Percentiles rank a stretch among this genome's conserved stretches.
These are phyloP conservation scores for Motacilla alba DNA, from an alignment of 2,113 vertebrate genomes.

Conservation along the genomic window DNA sequence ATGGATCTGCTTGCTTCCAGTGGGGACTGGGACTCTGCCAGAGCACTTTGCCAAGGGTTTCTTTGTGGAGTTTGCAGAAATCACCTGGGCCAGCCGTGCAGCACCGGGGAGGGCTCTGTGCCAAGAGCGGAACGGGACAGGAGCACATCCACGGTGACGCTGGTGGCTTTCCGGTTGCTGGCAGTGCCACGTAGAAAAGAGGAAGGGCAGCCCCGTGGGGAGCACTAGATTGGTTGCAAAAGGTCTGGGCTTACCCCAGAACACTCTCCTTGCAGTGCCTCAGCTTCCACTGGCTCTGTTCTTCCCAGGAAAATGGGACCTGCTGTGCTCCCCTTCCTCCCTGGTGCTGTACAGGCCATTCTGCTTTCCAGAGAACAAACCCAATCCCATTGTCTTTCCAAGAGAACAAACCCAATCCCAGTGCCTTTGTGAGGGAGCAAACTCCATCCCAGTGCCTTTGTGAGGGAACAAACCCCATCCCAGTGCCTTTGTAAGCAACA, in stretches of 20 bases:
- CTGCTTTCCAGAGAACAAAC: neutral
- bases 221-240: neutral
- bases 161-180: neutral
- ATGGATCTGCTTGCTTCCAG: neutral
- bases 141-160: neutral
- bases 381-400: neutral
- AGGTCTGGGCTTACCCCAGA: neutral
- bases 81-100: neutral
- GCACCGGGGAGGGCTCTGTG: neutral
- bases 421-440: neutral
- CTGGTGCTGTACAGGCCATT: neutral
- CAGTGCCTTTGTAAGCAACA: too few species aligned
- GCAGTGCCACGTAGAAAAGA: neutral
- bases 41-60: neutral
- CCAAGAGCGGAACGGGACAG: rapidly evolving
- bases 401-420: neutral
- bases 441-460: too few species aligned
- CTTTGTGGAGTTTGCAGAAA: neutral
- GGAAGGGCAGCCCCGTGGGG: neutral
- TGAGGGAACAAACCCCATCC: too few species aligned
- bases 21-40: neutral
- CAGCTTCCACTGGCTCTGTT: neutral
- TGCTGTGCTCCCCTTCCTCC: neutral
- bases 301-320: neutral
- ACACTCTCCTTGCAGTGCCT: rapidly evolving